Percentiles rank a stretch among this genome's conserved stretches.
phyloP scores from a whole-genome alignment of 2,113 vertebrate genomes.

The Larimichthys crocea region DNA sequence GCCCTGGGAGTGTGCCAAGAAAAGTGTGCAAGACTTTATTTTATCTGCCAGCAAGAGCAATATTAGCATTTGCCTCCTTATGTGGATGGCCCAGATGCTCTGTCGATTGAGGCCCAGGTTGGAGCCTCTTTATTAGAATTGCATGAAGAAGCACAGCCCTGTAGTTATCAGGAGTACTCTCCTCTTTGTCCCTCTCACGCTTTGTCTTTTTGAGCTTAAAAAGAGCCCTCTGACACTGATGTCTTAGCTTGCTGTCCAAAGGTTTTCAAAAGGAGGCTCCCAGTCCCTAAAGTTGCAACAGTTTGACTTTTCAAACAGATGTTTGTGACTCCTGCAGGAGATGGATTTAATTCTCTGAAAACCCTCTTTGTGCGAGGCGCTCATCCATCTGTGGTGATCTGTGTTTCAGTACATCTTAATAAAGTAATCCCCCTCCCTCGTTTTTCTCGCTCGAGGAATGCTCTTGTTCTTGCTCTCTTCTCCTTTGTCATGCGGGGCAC shows the following conservation, averaged over 20 bases:
- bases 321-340: slow-evolving; percentile 71
- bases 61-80: slow-evolving; percentile 68
- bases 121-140: slow-evolving; percentile 39
- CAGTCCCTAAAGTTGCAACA: slow-evolving; percentile 58
- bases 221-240: slow-evolving; percentile 37
- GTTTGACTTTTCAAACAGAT: slow-evolving; percentile 79
- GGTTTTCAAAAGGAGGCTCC: slow-evolving; percentile 39
- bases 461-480: slow-evolving; percentile 85
- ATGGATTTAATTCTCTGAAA: slow-evolving; percentile 79
- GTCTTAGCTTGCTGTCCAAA: slow-evolving; percentile 54
- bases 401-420: slow-evolving; percentile 87
- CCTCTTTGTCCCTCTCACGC: slow-evolving; percentile 19
- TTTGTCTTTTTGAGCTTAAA: slow-evolving; percentile 29
- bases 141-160: slow-evolving; percentile 4
- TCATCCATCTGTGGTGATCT: slow-evolving; percentile 84
- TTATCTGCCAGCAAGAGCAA: slow-evolving; percentile 70
- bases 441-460: slow-evolving; percentile 84
- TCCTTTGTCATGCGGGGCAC: slow-evolving; percentile 81
- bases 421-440: slow-evolving; percentile 82
- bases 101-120: slow-evolving; percentile 57
- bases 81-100: slow-evolving; percentile 54
- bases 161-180: slow-evolving; percentile 4
- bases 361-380: slow-evolving; percentile 71
- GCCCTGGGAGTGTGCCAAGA: slow-evolving; percentile 67
- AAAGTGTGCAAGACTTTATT: slow-evolving; percentile 72